These are phyloP conservation scores for Ennomos erosarius DNA, from an alignment of 2,888 invertebrate species.

Conservation along the genomic window DNA sequence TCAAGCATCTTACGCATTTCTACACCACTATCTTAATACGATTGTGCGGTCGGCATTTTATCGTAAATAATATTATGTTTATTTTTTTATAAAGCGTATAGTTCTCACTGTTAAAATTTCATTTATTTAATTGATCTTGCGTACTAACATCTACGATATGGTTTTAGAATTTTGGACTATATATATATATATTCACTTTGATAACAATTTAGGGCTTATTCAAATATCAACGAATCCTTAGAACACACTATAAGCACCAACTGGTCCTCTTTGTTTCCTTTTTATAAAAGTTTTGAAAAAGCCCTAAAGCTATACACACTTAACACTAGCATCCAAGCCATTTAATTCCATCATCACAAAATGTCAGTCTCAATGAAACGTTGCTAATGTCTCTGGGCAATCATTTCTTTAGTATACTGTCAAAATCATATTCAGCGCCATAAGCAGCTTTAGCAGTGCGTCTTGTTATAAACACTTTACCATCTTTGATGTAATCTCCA, in stretches of 20 bases:
- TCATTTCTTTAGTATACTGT: constrained; percentile 77
- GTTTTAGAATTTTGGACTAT: constrained; percentile 56
- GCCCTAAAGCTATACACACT: constrained; percentile 53
- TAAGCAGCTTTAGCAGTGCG: constrained; percentile 66
- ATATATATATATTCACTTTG: constrained; percentile 31
- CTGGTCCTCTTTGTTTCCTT: constrained; percentile 46
- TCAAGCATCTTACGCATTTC: constrained; percentile 35
- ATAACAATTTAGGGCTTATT: constrained; percentile 46
- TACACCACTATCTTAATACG: constrained; percentile 47
- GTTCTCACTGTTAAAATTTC: constrained; percentile 49
- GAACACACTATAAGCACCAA: constrained; percentile 46
- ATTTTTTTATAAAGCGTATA: constrained; percentile 60
- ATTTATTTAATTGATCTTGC: constrained; percentile 58
- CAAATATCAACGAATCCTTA: constrained; percentile 47
- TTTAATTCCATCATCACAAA: constrained; percentile 71
- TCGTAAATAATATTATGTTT: constrained; percentile 41
- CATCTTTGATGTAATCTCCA: constrained; percentile 68
- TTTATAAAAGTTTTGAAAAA: constrained; percentile 42
- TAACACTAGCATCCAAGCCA: constrained; percentile 53
- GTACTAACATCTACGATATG: constrained; percentile 68
- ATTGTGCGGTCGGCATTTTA: constrained; percentile 73
- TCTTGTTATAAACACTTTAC: constrained; percentile 67
- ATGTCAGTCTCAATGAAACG: constrained; percentile 79
- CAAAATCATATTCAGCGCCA: constrained; percentile 64
- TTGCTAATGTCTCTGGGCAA: constrained; percentile 55